Evolutionary conservation across 2,888 invertebrate genomes (phyloP).

Genomic region (Amphiduros pacificus): DNA sequence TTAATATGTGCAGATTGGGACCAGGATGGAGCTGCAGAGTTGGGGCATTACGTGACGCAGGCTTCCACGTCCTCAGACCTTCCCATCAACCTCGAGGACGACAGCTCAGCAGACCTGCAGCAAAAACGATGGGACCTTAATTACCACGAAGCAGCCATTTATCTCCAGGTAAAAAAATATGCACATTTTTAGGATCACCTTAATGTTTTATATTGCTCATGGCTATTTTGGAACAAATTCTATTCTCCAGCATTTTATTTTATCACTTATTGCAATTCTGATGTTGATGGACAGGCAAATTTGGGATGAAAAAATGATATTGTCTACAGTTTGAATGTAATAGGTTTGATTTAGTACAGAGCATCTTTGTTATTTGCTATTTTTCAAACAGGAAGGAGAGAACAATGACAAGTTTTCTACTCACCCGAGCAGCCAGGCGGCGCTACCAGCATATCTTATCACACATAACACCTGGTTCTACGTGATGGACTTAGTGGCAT

Average conservation of each 20-base stretch:
- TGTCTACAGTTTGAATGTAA: no score
- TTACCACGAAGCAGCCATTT: conserved; percentile 87
- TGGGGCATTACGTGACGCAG: background rate
- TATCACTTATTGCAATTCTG: no score
- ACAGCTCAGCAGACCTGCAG: background rate
- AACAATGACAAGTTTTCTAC: conserved; percentile 91
- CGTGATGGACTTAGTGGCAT: conserved; percentile 76
- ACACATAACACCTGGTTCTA: conserved; percentile 91
- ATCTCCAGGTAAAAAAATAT: conserved; percentile 66
- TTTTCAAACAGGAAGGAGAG: conserved; percentile 71
- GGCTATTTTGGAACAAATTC: no score
- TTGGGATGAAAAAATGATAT: no score
- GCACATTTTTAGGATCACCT: no score
- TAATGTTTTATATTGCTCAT: no score
- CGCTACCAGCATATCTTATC: conserved; percentile 81
- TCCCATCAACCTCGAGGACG: conserved; percentile 10
- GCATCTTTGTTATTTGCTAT: no score
- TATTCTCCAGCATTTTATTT: no score
- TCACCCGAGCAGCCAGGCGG: conserved; percentile 79
- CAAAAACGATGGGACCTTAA: conserved; percentile 71
- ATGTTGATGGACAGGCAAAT: no score
- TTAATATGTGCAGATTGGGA: conserved; percentile 11
- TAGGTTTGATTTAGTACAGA: no score
- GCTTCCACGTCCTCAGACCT: conserved; percentile 2
- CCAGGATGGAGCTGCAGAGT: conserved; percentile 4